Evolutionary conservation across 2,113 vertebrate genomes (phyloP).

Genomic region (Nothocercus julius): DNA sequence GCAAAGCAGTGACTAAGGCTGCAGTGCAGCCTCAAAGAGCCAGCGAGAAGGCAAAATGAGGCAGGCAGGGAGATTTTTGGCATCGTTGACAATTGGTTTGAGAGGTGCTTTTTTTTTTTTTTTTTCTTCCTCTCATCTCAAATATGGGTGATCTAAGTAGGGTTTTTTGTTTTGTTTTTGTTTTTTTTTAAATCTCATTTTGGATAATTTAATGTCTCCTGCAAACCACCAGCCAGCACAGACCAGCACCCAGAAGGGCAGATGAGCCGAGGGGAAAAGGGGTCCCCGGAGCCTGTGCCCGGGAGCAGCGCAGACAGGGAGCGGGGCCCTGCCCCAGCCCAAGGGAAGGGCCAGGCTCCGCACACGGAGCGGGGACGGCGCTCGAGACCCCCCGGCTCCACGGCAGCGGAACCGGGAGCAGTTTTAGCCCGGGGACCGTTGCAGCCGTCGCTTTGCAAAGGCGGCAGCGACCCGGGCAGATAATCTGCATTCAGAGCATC

Average conservation of each 20-base stretch:
- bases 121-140: background rate
- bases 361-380: background rate
- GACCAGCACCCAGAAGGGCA: background rate
- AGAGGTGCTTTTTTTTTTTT: rapidly evolving
- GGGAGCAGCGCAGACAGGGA: background rate
- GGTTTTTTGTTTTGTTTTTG: background rate
- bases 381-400: background rate
- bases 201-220: background rate
- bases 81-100: background rate
- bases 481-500: background rate
- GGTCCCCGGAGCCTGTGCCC: background rate
- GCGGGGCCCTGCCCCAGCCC: background rate
- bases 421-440: background rate
- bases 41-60: background rate
- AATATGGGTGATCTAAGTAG: background rate
- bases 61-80: background rate
- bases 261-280: background rate
- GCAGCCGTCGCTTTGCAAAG: background rate
- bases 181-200: background rate
- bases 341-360: rapidly evolving
- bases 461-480: background rate
- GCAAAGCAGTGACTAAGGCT: background rate
- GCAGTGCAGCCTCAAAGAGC: background rate
- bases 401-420: background rate
- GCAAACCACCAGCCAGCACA: background rate